Base-by-base conservation (phyloP, 2,888 invertebrate genomes). In the Campopleginae sp. region DNA sequence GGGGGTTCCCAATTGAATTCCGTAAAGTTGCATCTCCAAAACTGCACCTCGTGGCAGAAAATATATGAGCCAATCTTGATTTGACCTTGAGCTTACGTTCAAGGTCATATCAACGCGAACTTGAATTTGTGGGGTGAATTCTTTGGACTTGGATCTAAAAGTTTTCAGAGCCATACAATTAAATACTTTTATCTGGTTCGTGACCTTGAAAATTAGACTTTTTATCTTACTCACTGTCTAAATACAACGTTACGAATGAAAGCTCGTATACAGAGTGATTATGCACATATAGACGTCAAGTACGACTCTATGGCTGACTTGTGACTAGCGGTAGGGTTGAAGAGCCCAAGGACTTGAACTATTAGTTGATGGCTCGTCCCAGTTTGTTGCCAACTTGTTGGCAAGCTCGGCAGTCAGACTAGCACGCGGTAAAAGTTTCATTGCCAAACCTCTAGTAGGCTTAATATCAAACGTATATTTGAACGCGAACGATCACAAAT, bases 371-470 rank as follows among this genome's bases (percentile, higher is more conserved):
- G 63, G 76, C 44, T 71, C 65, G 84, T 80, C 75, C 80, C 80
- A 80, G 61, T 76, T 84, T 75, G 76, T 80, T 80, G 23, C 44
- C 74, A 68, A 83, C 42, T 58, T 74, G 76, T 54, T 70, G 75
- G 46, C 19, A 70, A 80, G 38, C 63, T 71, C 58, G 58, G 71
- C 80, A 61, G 71, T 54, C 31, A 19, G 58, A 74, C 58, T 42
- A 58, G 44, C 44, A 44, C 44, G 33, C n/a, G 31, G 19, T 23
- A 65, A 80, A 76, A 79, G 70, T 76, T 83, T 70, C 80, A 80
- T 74, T 84, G 80, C 63, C 84, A 84, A 75, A 65, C 76, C 58
- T 76, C 63, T 63, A 48, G 33, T 51, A 75, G 75, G 38, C 70
- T 51, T 54, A 46, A 48, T 31, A 66, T 66, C 44, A 79, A 33